phyloP scores from a whole-genome alignment of 2,113 vertebrate species.

The Nothocercus julius region DNA sequence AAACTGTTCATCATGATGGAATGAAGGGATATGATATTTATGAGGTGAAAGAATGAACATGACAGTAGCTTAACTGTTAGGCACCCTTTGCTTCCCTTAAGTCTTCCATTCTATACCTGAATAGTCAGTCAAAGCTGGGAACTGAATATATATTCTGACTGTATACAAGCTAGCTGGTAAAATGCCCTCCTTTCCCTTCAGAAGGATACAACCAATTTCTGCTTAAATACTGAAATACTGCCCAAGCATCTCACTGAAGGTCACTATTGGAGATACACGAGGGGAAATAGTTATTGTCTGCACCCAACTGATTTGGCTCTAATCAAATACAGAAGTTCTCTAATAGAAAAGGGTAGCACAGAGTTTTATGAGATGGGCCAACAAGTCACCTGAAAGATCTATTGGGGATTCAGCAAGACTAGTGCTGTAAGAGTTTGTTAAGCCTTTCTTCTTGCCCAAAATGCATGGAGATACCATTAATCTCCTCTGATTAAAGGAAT shows the following conservation, averaged over 20 bases:
- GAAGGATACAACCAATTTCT: background rate
- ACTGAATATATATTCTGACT: background rate
- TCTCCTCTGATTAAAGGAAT: background rate
- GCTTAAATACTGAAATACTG: background rate
- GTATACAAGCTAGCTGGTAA: background rate
- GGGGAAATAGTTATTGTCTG: background rate
- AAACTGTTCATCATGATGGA: background rate
- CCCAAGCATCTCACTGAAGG: fast-evolving
- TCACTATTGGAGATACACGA: background rate
- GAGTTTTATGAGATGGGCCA: background rate
- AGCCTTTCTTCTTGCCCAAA: background rate
- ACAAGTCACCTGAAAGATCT: background rate
- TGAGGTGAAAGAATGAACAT: background rate
- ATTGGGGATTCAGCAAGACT: background rate
- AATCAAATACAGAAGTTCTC: background rate
- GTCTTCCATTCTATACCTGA: background rate
- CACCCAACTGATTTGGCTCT: background rate
- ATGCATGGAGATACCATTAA: background rate
- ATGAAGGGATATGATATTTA: background rate
- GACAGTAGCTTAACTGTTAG: fast-evolving
- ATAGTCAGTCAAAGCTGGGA: background rate
- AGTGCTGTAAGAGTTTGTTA: background rate
- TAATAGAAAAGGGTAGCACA: background rate
- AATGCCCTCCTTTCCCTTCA: background rate
- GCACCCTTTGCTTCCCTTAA: background rate